A percentile compares a stretch with the other conserved stretches of the same genome.
phyloP scores from a whole-genome alignment of 2,888 invertebrate genomes.

The Amiota minor region DNA sequence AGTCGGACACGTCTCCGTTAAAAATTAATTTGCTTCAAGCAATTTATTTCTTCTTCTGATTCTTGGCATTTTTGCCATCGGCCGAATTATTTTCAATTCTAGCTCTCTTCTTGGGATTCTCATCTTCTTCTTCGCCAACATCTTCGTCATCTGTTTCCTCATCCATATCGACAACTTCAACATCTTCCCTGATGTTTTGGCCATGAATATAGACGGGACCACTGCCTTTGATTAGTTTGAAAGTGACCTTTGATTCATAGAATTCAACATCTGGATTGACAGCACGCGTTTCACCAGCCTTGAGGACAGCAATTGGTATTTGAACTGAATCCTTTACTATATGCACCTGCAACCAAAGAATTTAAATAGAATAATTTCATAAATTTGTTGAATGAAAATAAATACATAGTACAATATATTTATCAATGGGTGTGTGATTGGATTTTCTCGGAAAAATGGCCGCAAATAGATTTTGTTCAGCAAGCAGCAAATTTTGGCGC shows the following conservation, averaged over 20 bases:
- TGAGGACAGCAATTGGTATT: conserved; percentile 87
- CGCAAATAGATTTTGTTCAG: too few species aligned
- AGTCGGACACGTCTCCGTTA: too few species aligned
- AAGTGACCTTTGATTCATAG: conserved; percentile 89
- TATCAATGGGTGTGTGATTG: too few species aligned
- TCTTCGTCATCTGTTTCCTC: conserved; percentile 85
- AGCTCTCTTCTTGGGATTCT: conserved; percentile 86
- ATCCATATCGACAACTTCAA: conserved; percentile 86
- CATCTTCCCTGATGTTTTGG: conserved; percentile 87
- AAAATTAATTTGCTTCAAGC: not conserved
- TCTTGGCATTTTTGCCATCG: conserved; percentile 83
- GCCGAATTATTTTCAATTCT: conserved; percentile 82
- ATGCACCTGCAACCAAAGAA: conserved; percentile 60
- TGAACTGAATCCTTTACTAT: conserved; percentile 80
- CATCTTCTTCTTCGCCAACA: conserved; percentile 78
- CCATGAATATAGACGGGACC: conserved; percentile 91
- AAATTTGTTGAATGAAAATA: too few species aligned
- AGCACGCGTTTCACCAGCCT: conserved; percentile 84
- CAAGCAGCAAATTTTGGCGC: too few species aligned
- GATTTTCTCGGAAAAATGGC: too few species aligned
- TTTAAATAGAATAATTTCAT: too few species aligned
- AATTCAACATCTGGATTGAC: conserved; percentile 88
- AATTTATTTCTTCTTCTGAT: conserved; percentile 77
- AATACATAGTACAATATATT: too few species aligned
- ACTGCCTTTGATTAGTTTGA: conserved; percentile 83